Base-by-base conservation (phyloP, 2,888 invertebrate genomes). In the Frankliniella fusca region DNA sequence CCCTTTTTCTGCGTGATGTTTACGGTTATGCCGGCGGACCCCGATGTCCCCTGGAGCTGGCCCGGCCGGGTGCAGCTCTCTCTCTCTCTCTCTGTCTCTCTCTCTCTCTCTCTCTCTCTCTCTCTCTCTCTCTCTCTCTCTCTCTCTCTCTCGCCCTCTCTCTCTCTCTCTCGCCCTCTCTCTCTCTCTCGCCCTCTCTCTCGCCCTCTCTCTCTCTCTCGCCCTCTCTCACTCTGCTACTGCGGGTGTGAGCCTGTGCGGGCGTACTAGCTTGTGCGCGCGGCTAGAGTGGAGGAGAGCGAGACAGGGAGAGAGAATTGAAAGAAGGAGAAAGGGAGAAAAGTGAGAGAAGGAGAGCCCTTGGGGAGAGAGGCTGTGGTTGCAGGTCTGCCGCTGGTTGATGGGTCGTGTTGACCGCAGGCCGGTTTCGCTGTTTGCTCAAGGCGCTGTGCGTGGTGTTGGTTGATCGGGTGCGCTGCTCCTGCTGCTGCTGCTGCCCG, bases 1-100 rank as follows among this genome's bases (percentile, higher is more conserved):
- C 70, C 70, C 70, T 76, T 76, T 76, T 76, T 76, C 70, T 76
- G 70, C 70, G 70, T 76, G 27, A 76, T 76, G 70, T 76, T 76
- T 76, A 76, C 70, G 70, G 70, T 76, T 76, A 76, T 76, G 70
- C 70, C 70, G 70, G 70, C 70, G 12, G 70, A 76, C 70, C 70
- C 70, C 70, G 70, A 10, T 10, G 27, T 54, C 18, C 15, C 54
- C 54, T 18, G 54, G 54, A 54, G 54, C 54, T 54, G 7, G 54
- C 54, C 54, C 20, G 54, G 54, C 12, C 54, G 54, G 54, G 54
- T 54, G 54, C 54, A 54, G 20, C 18, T 20, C 54, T 20, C 20
- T 54, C 38, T 38, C 38, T 38, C 38, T 38, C 38, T 38, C 38
- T 38, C 38, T 38, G 3, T 38, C 38, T 38, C 38, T 38, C 38